Evolutionary conservation across 2,113 vertebrate genomes (phyloP).

Genomic region (Hyperopisus bebe): DNA sequence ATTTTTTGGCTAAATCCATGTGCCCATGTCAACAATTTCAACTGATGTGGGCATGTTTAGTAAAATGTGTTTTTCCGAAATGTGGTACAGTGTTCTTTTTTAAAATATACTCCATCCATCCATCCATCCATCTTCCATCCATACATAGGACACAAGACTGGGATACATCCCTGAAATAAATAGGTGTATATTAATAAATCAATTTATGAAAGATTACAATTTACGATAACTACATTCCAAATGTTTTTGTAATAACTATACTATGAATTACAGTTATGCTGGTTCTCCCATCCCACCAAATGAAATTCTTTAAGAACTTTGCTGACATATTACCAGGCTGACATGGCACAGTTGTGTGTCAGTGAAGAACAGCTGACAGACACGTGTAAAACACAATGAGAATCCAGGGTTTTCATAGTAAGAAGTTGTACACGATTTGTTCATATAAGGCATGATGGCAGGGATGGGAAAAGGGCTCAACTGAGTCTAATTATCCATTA

Average conservation of each 20-base stretch:
- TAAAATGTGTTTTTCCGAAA: background rate
- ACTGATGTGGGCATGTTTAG: background rate
- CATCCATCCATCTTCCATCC: background rate
- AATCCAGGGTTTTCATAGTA: conserved; percentile 18
- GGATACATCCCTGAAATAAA: background rate
- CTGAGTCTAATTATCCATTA: conserved; percentile 25
- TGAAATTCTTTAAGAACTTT: background rate
- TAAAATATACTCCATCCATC: background rate
- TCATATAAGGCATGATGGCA: conserved; percentile 24
- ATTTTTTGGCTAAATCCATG: background rate
- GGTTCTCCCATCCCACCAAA: background rate
- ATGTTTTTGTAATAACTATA: background rate
- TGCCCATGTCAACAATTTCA: background rate
- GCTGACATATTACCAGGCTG: background rate
- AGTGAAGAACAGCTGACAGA: background rate
- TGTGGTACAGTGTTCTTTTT: background rate
- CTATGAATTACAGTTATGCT: background rate
- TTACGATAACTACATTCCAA: background rate
- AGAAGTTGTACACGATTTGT: conserved; percentile 17
- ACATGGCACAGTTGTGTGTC: background rate
- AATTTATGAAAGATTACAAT: background rate
- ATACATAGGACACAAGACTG: background rate
- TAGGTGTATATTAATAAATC: background rate
- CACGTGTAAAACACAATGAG: background rate
- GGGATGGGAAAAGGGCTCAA: background rate